phyloP scores from a whole-genome alignment of 2,797 vertebrate species.

The Chrysocyon brachyurus region DNA sequence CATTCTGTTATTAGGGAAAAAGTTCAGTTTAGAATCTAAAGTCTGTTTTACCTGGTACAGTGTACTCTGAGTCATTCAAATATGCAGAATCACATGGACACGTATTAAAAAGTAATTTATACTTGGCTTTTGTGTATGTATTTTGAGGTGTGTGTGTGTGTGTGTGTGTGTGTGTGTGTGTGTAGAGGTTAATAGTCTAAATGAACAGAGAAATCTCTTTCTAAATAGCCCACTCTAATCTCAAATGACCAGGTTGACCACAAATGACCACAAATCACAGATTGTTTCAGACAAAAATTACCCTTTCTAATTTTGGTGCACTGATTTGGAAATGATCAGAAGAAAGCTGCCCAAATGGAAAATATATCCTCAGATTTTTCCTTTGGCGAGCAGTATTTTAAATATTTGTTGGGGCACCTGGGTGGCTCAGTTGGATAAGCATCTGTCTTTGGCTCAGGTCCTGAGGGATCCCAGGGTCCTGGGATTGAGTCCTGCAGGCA shows the following conservation, averaged over 20 bases:
- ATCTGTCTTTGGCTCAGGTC: too few relatives aligned
- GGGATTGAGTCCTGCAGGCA: too few relatives aligned
- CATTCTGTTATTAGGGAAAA: background rate
- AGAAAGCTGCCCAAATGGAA: background rate
- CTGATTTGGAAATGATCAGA: constrained; percentile 32
- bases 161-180: background rate
- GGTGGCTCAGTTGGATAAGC: too few relatives aligned
- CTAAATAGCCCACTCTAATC: background rate
- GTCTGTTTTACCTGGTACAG: background rate
- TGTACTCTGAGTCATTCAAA: background rate
- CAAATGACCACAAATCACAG: too few relatives aligned
- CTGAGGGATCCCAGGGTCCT: too few relatives aligned
- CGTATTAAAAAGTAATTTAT: background rate
- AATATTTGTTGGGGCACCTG: too few relatives aligned
- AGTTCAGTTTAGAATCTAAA: background rate
- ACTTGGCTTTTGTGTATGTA: background rate
- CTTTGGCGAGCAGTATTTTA: background rate
- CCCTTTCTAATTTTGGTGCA: background rate
- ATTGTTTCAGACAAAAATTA: background rate
- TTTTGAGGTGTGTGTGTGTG: background rate
- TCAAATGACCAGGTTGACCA: background rate
- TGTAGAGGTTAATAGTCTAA: background rate
- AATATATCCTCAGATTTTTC: background rate
- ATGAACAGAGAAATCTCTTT: background rate
- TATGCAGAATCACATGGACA: background rate